phyloP scores from a whole-genome alignment of 2,888 invertebrate genomes.

The Amphipyra berbera region DNA sequence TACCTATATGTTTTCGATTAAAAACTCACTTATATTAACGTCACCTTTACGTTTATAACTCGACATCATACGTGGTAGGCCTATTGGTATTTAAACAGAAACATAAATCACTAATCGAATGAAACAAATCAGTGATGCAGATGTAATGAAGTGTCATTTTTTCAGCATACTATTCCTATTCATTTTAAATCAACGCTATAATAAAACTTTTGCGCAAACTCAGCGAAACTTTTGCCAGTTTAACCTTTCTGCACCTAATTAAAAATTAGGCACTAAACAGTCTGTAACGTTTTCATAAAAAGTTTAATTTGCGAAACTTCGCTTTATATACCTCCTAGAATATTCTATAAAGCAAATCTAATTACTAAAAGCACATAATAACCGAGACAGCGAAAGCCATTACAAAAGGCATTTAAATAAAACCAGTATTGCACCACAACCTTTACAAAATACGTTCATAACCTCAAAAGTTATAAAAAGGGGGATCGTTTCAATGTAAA shows the following conservation, averaged over 20 bases:
- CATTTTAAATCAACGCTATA: slow-evolving; percentile 1
- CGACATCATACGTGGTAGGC: no score
- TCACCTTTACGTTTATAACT: no score
- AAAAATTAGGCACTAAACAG: slow-evolving; percentile 41
- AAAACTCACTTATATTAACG: no score
- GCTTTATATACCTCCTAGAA: slow-evolving; percentile 26
- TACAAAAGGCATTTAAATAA: slow-evolving; percentile 48
- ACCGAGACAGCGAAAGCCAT: slow-evolving; percentile 25
- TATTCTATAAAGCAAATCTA: slow-evolving; percentile 53
- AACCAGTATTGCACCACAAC: slow-evolving; percentile 46
- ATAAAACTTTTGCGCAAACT: slow-evolving; percentile 6
- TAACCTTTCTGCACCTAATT: slow-evolving; percentile 33
- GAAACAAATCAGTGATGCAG: no score
- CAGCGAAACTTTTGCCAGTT: slow-evolving; percentile 17
- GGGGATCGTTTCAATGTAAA: slow-evolving; percentile 50
- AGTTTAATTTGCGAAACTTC: slow-evolving; percentile 26
- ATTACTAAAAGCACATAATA: slow-evolving; percentile 40
- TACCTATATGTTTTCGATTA: no score
- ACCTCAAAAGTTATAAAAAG: slow-evolving; percentile 45
- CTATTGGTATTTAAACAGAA: no score
- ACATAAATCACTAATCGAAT: no score
- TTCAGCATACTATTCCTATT: neutral
- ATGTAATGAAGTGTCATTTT: no score
- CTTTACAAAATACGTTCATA: slow-evolving; percentile 52
- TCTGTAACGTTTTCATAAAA: slow-evolving; percentile 35